Percentiles rank a stretch among this genome's conserved stretches.
Evolutionary conservation across 2,888 invertebrate genomes (phyloP).

Genomic region (Myopa tessellatipennis): DNA sequence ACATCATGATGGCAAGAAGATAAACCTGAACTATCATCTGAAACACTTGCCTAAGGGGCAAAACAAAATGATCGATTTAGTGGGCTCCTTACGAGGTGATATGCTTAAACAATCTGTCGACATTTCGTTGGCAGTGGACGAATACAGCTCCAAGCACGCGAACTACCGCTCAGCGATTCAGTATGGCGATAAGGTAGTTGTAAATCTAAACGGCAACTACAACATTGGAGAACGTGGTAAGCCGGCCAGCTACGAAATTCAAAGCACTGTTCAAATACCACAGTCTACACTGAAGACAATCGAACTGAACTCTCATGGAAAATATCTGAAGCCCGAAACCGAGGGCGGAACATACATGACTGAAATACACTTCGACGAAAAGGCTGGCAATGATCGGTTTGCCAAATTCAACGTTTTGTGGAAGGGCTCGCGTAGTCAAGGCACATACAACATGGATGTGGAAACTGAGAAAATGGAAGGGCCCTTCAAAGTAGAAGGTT

Average conservation of each 20-base stretch:
- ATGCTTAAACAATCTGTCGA: slow-evolving; percentile 62
- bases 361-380: slow-evolving; percentile 52
- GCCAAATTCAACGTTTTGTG: slow-evolving; percentile 51
- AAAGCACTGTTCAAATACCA: slow-evolving; percentile 70
- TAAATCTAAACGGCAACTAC: slow-evolving; percentile 68
- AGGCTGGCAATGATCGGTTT: slow-evolving; percentile 53
- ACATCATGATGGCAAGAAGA: slow-evolving; percentile 69
- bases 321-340: slow-evolving; percentile 57
- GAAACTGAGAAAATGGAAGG: slow-evolving; percentile 53
- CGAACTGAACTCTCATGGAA: slow-evolving; percentile 62
- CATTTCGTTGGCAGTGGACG: slow-evolving; percentile 55
- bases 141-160: slow-evolving; percentile 58
- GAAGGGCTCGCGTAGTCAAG: slow-evolving; percentile 55
- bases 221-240: slow-evolving; percentile 60
- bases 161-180: slow-evolving; percentile 68
- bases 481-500: slow-evolving; percentile 58
- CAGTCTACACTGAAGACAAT: slow-evolving; percentile 70
- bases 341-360: slow-evolving; percentile 49
- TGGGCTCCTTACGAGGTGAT: slow-evolving; percentile 56
- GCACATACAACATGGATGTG: slow-evolving; percentile 54
- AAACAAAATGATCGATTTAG: slow-evolving; percentile 55
- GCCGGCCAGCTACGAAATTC: slow-evolving; percentile 69
- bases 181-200: slow-evolving; percentile 68
- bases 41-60: slow-evolving; percentile 66
- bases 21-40: slow-evolving; percentile 62